Evolutionary conservation across 2,888 invertebrate species (phyloP).

Genomic region (Stenichneumon culpator): DNA sequence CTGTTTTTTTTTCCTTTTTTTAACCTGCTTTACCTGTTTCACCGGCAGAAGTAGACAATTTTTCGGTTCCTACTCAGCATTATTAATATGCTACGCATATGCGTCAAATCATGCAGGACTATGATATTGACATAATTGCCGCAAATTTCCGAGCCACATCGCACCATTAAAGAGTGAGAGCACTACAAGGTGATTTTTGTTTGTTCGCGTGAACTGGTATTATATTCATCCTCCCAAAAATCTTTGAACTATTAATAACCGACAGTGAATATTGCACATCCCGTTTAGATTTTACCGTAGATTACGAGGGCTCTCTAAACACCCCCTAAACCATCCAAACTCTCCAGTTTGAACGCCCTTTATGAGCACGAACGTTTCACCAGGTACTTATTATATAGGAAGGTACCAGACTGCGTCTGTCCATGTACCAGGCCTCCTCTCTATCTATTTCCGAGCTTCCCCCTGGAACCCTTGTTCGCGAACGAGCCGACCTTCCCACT

Average conservation of each 20-base stretch:
- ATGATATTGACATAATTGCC: no score
- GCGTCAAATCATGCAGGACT: no score
- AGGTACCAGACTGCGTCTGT: conserved; percentile 25
- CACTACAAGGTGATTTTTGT: no score
- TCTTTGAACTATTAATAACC: neutral
- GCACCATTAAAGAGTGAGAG: no score
- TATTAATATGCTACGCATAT: no score
- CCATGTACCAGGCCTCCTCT: conserved; percentile 15
- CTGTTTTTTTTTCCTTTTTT: no score
- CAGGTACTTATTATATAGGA: conserved; percentile 32
- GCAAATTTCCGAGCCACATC: no score
- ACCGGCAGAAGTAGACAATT: no score
- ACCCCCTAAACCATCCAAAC: conserved; percentile 40
- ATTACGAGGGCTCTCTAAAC: conserved; percentile 45
- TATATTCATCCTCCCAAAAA: neutral
- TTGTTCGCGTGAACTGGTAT: no score
- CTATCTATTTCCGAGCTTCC: conserved; percentile 11
- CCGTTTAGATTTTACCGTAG: conserved; percentile 16
- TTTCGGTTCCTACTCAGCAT: no score
- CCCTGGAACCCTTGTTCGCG: conserved; percentile 25
- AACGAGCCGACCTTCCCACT: conserved; percentile 35
- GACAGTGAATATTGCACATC: conserved; percentile 5
- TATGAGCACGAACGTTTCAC: conserved; percentile 37
- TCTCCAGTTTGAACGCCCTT: conserved; percentile 44
- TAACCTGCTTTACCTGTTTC: no score